Evolutionary conservation across 2,113 vertebrate species (phyloP).

Genomic region (Elachura formosa): DNA sequence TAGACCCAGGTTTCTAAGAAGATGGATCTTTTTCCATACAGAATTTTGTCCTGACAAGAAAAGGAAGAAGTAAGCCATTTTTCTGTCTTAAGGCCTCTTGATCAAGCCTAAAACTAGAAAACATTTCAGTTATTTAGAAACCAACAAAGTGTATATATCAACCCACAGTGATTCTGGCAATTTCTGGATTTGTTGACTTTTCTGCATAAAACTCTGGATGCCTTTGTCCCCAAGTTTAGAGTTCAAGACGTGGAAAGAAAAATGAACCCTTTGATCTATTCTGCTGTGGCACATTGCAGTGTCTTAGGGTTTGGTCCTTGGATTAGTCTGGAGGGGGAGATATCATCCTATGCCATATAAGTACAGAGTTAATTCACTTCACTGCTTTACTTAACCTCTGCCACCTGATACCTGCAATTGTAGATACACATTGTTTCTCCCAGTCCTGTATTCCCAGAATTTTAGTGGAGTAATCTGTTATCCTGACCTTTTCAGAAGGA

Average conservation of each 20-base stretch:
- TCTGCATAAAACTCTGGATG: background rate
- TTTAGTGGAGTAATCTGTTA: background rate
- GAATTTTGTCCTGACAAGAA: background rate
- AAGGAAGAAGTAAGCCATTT: background rate
- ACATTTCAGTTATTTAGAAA: background rate
- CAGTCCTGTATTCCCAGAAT: background rate
- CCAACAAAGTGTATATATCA: background rate
- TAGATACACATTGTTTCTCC: background rate
- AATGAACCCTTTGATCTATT: background rate
- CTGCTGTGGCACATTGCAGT: background rate
- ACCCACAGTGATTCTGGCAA: background rate
- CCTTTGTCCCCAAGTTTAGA: background rate
- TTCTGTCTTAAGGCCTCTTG: background rate
- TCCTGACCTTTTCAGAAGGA: background rate
- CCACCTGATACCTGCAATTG: background rate
- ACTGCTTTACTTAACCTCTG: background rate
- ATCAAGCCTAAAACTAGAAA: background rate
- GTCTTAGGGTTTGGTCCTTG: background rate
- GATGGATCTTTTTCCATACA: background rate
- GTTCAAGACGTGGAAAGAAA: background rate
- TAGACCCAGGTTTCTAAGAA: background rate
- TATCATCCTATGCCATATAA: background rate
- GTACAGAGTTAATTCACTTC: background rate
- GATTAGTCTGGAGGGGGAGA: background rate
- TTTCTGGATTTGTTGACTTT: background rate